Conservation (phyloP, 1,140 invertebrate genomes). For the Drosophila tsacasi region DNA sequence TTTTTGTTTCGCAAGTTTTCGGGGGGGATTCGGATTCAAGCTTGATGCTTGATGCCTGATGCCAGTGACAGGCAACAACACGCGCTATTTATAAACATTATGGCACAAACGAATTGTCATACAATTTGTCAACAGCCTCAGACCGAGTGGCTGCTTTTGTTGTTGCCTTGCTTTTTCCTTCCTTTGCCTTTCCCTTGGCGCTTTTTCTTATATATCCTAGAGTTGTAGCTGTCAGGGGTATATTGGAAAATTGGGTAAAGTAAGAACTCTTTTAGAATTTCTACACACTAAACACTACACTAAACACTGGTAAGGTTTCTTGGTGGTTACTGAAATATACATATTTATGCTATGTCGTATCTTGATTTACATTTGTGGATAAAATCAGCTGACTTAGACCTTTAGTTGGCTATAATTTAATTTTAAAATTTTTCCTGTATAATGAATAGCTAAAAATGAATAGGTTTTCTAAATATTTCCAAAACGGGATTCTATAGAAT, state of each 20-base stretch:
- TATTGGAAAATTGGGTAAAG: slow-evolving; percentile 1
- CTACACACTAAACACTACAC: too few species aligned
- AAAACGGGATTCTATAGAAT: background rate
- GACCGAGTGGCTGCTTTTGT: slow-evolving; percentile 60
- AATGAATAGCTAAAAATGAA: background rate
- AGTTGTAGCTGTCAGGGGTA: background rate
- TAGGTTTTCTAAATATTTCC: background rate
- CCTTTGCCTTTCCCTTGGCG: slow-evolving; percentile 14
- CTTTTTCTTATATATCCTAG: slow-evolving; percentile 37
- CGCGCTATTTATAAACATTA: slow-evolving; percentile 83
- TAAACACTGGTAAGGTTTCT: background rate
- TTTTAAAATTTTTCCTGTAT: background rate
- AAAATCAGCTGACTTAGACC: too few species aligned
- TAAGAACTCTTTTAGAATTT: background rate
- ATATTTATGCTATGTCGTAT: too few species aligned
- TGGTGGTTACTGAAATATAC: background rate
- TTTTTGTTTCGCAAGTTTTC: slow-evolving; percentile 59
- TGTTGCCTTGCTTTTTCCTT: slow-evolving; percentile 22
- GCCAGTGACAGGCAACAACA: slow-evolving; percentile 73
- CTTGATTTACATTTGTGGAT: too few species aligned
- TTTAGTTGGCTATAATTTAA: background rate
- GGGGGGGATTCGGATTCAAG: slow-evolving; percentile 30
- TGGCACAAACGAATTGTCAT: slow-evolving; percentile 84
- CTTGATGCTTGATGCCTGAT: slow-evolving; percentile 50
- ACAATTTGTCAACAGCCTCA: slow-evolving; percentile 80